Evolutionary conservation across 2,113 vertebrate genomes (phyloP), one percentile per base, ranked within the genome.

Genomic region (Rhinopithecus roxellana): DNA sequence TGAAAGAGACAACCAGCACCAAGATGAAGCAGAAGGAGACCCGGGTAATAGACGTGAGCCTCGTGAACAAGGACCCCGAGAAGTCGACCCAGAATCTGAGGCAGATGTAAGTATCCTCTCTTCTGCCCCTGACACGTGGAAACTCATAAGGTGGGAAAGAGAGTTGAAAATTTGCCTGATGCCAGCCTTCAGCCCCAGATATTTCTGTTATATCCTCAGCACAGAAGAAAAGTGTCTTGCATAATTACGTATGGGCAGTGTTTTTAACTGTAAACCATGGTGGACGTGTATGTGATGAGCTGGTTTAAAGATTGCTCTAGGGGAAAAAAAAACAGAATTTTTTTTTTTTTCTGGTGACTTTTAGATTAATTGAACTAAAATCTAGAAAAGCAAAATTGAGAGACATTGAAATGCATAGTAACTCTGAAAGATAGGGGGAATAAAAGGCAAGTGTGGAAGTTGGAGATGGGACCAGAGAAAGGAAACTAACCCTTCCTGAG

Each of bases 1-100:
- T 67, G 98, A 98, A 96, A 98, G 93, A 45, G 98, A 99, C 69
- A 99, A 98, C 96, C 98, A 98, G 61, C 99, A 98, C 95, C 98
- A 98, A 89, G 98, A 98, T 55, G 98, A 98, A 97, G 98, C 98
- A 48, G 99, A 99, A 95, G 99, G 98, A n/a, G 98, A 98, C 82
- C 97, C 97, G 61, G 98, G 98, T 89, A 98, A 98, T 61, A 97
- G 96, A 87, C 98, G 97, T 9, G 98, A 98, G 11, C 98, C 97
- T 87, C 98, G 82, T 9, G 98, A 97, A 75, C 97, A 97, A 55
- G 98, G 98, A 10, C 98, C 93, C n/a, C 98, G 82, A 38, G 98
- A 64, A 92, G 97, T 96, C 14, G 98, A 98, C n/a, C 97, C 98
- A 16, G 98, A 98, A 55, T 97, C 97, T 25, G 98, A 98, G 52